Evolutionary conservation across 2,888 invertebrate genomes (phyloP).

Genomic region (Aspidiotus rigidus): DNA sequence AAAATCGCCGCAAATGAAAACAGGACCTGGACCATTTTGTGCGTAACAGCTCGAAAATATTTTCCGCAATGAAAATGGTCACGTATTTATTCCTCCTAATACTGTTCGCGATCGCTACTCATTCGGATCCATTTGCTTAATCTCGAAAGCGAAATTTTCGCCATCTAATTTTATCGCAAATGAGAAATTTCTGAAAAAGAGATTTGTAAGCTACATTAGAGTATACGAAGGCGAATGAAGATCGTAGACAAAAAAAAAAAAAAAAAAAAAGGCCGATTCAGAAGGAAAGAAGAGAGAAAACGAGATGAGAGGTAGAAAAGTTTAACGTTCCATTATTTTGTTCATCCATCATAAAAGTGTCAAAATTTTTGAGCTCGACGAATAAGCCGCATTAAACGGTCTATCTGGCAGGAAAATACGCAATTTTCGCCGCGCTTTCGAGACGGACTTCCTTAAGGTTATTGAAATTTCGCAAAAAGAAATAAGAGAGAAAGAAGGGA

Average conservation of each 20-base stretch:
- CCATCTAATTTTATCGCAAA: not conserved
- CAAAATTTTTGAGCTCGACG: conserved; percentile 18
- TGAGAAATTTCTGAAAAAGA: not conserved
- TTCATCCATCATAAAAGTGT: conserved; percentile 24
- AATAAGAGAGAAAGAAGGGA: not conserved
- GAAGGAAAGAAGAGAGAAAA: no score
- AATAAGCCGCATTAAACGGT: conserved; percentile 27
- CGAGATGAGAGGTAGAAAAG: no score
- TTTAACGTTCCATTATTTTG: conserved; percentile 16
- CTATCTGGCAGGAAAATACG: conserved; percentile 16
- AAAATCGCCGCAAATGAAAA: no score
- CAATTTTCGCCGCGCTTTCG: not conserved
- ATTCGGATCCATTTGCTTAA: no score
- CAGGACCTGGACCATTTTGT: no score
- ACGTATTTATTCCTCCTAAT: no score
- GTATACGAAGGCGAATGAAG: no score
- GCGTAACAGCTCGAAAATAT: no score
- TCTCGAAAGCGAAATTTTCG: no score
- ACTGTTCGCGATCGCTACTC: no score
- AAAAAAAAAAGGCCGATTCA: not conserved
- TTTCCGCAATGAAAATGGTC: no score
- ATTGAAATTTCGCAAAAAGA: not conserved
- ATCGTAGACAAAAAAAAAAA: not conserved
- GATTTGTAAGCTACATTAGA: not conserved
- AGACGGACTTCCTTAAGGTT: not conserved